Conservation (phyloP, 2,888 invertebrate species). For the Trichacis sp. region DNA sequence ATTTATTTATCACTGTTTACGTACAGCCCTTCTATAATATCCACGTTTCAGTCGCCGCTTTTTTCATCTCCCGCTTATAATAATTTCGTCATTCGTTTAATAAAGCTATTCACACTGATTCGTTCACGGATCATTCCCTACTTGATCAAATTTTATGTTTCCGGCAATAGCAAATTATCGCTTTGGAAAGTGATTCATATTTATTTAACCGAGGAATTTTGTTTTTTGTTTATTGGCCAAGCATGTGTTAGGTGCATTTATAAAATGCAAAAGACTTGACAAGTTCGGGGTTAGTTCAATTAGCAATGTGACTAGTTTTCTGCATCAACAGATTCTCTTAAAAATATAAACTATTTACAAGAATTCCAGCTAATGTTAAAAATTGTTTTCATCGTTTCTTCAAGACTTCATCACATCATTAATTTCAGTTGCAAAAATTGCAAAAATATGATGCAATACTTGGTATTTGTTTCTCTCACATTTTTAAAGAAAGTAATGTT, state of each 20-base stretch:
- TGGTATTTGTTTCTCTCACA: background rate
- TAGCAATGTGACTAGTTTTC: slow-evolving; percentile 68
- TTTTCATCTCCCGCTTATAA: slow-evolving; percentile 48
- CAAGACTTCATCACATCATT: slow-evolving; percentile 62
- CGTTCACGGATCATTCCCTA: slow-evolving; percentile 55
- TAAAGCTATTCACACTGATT: slow-evolving; percentile 63
- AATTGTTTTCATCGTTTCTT: slow-evolving; percentile 53
- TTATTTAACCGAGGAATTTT: slow-evolving; percentile 47
- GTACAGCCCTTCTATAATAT: slow-evolving; percentile 64
- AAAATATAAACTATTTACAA: slow-evolving; percentile 69
- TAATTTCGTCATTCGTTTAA: slow-evolving; percentile 50
- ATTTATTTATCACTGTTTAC: slow-evolving; percentile 65
- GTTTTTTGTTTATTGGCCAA: slow-evolving; percentile 49
- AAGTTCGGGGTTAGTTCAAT: slow-evolving; percentile 66
- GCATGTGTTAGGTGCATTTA: slow-evolving; percentile 51
- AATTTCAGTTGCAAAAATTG: slow-evolving; percentile 48
- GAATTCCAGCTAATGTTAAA: slow-evolving; percentile 54
- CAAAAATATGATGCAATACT: background rate
- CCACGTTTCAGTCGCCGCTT: slow-evolving; percentile 59
- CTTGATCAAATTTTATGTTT: slow-evolving; percentile 63
- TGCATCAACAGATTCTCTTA: slow-evolving; percentile 66
- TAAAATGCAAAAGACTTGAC: slow-evolving; percentile 67
- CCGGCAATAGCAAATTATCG: slow-evolving; percentile 58
- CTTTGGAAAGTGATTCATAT: slow-evolving; percentile 51
- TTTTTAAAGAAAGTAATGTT: background rate